Conservation (phyloP, 1,140 invertebrate genomes). For the Neotoxoptera formosana region DNA sequence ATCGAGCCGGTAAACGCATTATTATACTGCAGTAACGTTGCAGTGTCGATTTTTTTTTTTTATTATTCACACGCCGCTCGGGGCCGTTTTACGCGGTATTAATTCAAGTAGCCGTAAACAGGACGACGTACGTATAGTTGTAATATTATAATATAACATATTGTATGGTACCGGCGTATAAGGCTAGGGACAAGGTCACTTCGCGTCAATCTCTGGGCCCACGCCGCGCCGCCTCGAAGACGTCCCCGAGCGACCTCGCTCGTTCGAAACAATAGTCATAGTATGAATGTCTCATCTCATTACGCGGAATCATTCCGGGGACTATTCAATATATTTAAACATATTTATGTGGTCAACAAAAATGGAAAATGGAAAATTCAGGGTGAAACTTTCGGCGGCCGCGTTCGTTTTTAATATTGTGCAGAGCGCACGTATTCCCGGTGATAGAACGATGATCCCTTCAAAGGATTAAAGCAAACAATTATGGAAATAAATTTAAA, state of each 20-base stretch:
- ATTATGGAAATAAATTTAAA: background rate
- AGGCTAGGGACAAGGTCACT: conserved; percentile 19
- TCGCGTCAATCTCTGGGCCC: background rate
- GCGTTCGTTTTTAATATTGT: background rate
- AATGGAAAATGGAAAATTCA: background rate
- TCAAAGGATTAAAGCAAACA: background rate
- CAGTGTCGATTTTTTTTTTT: background rate
- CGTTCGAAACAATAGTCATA: background rate
- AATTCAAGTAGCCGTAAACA: conserved; percentile 12
- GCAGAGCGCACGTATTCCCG: background rate
- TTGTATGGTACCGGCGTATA: conserved; percentile 18
- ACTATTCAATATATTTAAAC: background rate
- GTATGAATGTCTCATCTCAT: background rate
- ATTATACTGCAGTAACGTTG: background rate
- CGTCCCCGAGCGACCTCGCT: background rate
- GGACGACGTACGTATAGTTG: background rate
- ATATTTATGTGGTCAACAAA: background rate
- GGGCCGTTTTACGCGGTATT: background rate
- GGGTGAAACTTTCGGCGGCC: background rate
- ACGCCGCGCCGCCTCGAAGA: background rate
- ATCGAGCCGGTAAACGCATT: background rate
- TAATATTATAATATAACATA: conserved; percentile 9
- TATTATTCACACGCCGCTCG: conserved; percentile 7
- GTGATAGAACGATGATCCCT: background rate
- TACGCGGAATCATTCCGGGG: background rate